Base-by-base conservation (phyloP, 1,140 invertebrate species). In the Bradysia coprophila region DNA sequence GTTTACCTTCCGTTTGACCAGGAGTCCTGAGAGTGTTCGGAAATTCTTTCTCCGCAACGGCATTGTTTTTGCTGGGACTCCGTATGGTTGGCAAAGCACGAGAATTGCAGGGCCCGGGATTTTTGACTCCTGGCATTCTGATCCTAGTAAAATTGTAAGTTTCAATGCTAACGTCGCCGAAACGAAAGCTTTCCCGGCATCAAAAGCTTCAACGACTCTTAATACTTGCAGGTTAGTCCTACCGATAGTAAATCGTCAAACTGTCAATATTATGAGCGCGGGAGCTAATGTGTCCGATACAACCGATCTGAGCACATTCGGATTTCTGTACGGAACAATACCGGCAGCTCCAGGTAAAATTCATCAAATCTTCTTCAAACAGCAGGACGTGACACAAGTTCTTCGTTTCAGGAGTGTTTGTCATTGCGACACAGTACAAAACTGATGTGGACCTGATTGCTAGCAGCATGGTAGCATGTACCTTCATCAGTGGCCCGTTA, bases 241-340 rank as follows among this genome's bases (percentile, higher is more conserved):
- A 39, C 92, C 93, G 2, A 56, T 96, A 22, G 71, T 95, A 1
- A 86, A 81, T 50, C 72, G 90, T 52, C 85, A 94, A 65, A 73
- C 84, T 20, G 77, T 91, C 0, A 81, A 76, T 54, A 60, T 85
- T 13, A 57, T 89, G 18, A 64, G 81, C 31, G 66, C 77, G 31
- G 81, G 81, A 1, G 55, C 48, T 1, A 76, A 78, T 54, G 61
- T 68, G 33, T 76, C 75, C 34, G 79, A 85, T 45, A 89, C 82
- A 1, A 63, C 72, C 18, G 79, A 87, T 46, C 67, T 90, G 21
- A 86, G 84, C 48, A 93, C 87, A 39, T 96, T 88, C 62, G 91
- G 84, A 1, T 97, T 96, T 66, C 68, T 97, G 1, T 97, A 97
- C 62, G 92, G 93, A 40, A 95, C 89, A 1, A 86, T 96, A 59